Percentiles rank a stretch among this genome's conserved stretches.
These are phyloP conservation scores for Percopsis omiscomaycus DNA, from an alignment of 2,797 vertebrate genomes.

Conservation along the genomic window DNA sequence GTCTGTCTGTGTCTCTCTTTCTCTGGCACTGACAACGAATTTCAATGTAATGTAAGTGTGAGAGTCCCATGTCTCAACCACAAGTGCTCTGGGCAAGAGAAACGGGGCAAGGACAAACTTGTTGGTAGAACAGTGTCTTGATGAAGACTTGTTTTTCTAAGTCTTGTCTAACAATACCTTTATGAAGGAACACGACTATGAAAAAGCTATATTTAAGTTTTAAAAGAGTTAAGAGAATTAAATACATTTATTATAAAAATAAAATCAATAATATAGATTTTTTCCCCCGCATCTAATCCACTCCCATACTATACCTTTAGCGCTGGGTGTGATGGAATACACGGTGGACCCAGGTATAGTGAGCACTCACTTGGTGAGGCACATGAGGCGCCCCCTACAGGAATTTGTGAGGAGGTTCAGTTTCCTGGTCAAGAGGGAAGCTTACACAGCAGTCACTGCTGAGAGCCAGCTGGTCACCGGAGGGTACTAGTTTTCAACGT, in stretches of 20 bases:
- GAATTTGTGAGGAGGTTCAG: slow-evolving; percentile 39
- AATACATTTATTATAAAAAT: no score
- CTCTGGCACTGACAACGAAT: not conserved
- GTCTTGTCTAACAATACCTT: not conserved
- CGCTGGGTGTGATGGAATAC: slow-evolving; percentile 64
- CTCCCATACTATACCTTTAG: slow-evolving; percentile 35
- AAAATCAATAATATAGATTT: no score
- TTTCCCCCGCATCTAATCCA: no score
- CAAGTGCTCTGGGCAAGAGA: slow-evolving; percentile 38
- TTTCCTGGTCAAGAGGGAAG: slow-evolving; percentile 66
- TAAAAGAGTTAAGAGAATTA: no score
- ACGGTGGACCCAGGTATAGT: slow-evolving; percentile 72
- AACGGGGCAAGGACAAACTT: slow-evolving; percentile 17
- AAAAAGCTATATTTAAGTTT: not conserved
- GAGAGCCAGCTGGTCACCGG: slow-evolving; percentile 64
- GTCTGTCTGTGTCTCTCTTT: not conserved
- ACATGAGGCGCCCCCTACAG: slow-evolving; percentile 55
- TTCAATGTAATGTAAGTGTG: slow-evolving; percentile 31
- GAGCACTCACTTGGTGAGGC: slow-evolving; percentile 63
- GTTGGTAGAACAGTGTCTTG: slow-evolving; percentile 6
- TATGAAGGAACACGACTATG: not conserved
- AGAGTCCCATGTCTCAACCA: slow-evolving; percentile 64
- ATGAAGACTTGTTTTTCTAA: not conserved
- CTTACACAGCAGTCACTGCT: slow-evolving; percentile 67
- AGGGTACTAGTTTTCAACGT: slow-evolving; percentile 56